Percentiles rank a stretch among this genome's conserved stretches.
phyloP scores from a whole-genome alignment of 2,113 vertebrate species.

The Trogon surrucura region DNA sequence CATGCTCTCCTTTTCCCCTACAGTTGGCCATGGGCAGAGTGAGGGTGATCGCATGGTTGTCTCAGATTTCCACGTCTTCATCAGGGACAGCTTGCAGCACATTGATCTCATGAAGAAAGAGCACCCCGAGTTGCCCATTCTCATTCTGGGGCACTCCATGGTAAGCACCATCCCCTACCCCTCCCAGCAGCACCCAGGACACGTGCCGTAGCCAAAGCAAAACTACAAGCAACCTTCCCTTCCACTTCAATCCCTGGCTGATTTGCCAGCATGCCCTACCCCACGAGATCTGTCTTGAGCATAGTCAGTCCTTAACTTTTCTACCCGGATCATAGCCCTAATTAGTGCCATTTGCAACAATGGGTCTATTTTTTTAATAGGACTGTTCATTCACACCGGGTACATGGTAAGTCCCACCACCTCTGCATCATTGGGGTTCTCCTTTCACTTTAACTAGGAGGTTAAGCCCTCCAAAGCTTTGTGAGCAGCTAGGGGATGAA shows the following conservation, averaged over 20 bases:
- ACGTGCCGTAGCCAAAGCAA: neutral
- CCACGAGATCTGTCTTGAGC: neutral
- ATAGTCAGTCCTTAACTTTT: neutral
- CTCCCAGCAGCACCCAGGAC: neutral
- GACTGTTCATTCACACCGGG: neutral
- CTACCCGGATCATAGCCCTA: neutral
- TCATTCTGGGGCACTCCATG: constrained; percentile 97
- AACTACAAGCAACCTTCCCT: neutral
- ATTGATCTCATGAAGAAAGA: constrained; percentile 86
- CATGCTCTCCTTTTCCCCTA: neutral
- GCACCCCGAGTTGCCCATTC: constrained; percentile 85
- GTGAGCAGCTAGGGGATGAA: neutral
- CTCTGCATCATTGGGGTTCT: neutral
- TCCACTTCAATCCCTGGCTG: neutral
- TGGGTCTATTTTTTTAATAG: neutral
- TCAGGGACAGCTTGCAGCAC: constrained; percentile 92
- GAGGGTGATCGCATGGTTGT: constrained; percentile 93
- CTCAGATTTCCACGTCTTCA: constrained; percentile 90
- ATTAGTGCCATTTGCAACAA: neutral
- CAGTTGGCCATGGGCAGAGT: constrained; percentile 96
- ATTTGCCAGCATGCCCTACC: neutral
- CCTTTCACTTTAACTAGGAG: constrained; percentile 2
- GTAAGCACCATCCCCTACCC: constrained; percentile 69
- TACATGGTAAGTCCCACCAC: neutral
- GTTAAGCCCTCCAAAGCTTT: neutral